A percentile compares a stretch with the other conserved stretches of the same genome.
phyloP scores from a whole-genome alignment of 2,888 invertebrate species.

The Leptura quadrifasciata region DNA sequence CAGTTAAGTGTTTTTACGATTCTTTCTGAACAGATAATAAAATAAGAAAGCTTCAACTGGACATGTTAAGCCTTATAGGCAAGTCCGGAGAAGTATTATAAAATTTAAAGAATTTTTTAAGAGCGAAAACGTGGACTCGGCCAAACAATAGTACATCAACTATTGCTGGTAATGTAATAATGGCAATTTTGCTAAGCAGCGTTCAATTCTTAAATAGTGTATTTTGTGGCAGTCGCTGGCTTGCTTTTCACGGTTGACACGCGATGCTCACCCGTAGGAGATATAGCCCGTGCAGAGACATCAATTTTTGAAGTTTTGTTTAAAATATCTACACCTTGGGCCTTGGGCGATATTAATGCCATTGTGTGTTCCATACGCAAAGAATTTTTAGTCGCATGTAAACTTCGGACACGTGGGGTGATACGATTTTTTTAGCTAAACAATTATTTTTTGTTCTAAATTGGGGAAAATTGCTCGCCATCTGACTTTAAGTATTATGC shows the following conservation, averaged over 20 bases:
- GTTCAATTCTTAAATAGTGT: slow-evolving; percentile 39
- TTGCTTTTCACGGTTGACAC: slow-evolving; percentile 38
- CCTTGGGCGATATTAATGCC: slow-evolving; percentile 38
- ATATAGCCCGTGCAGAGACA: slow-evolving; percentile 34
- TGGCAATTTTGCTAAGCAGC: slow-evolving; percentile 42
- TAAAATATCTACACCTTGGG: slow-evolving; percentile 44
- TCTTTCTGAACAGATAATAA: not conserved
- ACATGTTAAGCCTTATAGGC: not conserved
- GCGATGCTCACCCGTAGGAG: slow-evolving; percentile 47
- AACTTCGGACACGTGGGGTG: slow-evolving; percentile 46
- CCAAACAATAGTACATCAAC: slow-evolving; percentile 2
- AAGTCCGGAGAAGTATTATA: not conserved
- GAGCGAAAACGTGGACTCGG: not conserved
- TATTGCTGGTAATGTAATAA: slow-evolving; percentile 20
- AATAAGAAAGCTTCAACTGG: not conserved
- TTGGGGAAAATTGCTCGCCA: not conserved
- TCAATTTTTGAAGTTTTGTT: slow-evolving; percentile 45
- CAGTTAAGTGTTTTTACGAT: no score
- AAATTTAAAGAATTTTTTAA: slow-evolving; percentile 7
- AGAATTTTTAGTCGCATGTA: slow-evolving; percentile 42
- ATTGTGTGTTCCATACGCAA: slow-evolving; percentile 28
- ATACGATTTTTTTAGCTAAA: slow-evolving; percentile 19
- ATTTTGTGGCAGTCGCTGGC: slow-evolving; percentile 29
- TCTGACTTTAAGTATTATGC: slow-evolving; percentile 5
- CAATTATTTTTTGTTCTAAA: slow-evolving; percentile 10